Base-by-base conservation (phyloP, 2,888 invertebrate genomes). In the Hypercompe scribonia region DNA sequence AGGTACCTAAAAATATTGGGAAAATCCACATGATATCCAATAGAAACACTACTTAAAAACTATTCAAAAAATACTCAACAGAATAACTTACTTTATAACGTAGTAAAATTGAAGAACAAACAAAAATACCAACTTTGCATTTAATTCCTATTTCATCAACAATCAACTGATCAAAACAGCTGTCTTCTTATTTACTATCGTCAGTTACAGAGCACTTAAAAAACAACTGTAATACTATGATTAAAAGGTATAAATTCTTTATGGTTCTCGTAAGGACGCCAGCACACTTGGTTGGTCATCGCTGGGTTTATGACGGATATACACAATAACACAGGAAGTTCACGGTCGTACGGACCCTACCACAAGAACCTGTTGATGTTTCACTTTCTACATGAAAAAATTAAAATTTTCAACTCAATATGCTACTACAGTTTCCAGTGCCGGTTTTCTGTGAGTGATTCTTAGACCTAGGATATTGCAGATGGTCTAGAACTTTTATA, bases 311-410 rank as follows among this genome's bases (percentile, higher is more conserved):
- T 84, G 85, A 85, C 81, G 83, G 82, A 84, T 78, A 81, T 77
- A 74, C 73, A 78, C 84, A 82, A 84, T 80, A 84, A 81, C 74
- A 78, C 92, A 92, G 93, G 92, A 93, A 93, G 93, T 92, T 93
- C 93, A 93, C 81, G 93, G 93, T 74, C 93, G 91, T 86, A 78
- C 89, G 81, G 80, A 81, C 82, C 82, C 81, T 81, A 78, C 83
- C 86, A 88, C 86, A 84, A 80, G 80, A 85, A 85, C 84, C 85
- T 80, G 84, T 79, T 81, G 75, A 81, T 85, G 80, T 86, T 87
- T 89, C 88, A 89, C 90, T 89, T 89, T 90, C 90, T 84, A 84
- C 82, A 70, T 63, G 24, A 33, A n/a, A 46, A n/a, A 63, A 64
- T 67, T 34, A 50, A 54, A 39, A 36, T 54, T 54, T 54, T 54